phyloP scores from a whole-genome alignment of 2,888 invertebrate species.

The Drosophila pseudotalamancana region DNA sequence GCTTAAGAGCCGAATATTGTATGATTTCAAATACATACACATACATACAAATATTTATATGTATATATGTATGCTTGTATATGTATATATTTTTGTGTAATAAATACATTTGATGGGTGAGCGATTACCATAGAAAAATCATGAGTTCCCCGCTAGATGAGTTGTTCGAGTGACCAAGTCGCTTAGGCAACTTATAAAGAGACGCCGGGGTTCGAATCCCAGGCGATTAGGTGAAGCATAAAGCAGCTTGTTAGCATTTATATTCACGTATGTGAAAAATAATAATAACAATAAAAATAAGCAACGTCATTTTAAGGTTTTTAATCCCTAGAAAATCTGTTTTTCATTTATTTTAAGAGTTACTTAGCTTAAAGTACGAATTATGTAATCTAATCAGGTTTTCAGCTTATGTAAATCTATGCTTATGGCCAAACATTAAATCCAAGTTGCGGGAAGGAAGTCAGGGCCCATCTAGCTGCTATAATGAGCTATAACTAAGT shows the following conservation, averaged over 20 bases:
- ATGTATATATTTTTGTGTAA: background rate
- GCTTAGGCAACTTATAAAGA: background rate
- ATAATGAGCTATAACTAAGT: conserved; percentile 42
- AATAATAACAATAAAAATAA: too few species aligned
- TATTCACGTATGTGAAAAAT: background rate
- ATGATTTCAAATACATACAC: conserved; percentile 4
- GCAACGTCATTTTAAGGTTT: too few species aligned
- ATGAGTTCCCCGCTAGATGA: background rate
- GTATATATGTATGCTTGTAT: background rate
- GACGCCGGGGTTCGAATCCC: background rate
- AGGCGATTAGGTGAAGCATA: background rate
- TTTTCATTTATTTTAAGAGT: background rate
- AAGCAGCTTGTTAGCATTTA: too few species aligned
- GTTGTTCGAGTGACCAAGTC: conserved; percentile 1
- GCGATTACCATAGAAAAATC: background rate
- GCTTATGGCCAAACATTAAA: too few species aligned
- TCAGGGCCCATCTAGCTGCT: background rate
- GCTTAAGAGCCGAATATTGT: conserved; percentile 29
- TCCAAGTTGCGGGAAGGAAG: background rate
- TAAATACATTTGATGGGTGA: conserved; percentile 3
- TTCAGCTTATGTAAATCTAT: background rate
- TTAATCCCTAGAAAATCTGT: too few species aligned
- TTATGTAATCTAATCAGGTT: background rate
- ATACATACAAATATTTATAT: conserved; percentile 1
- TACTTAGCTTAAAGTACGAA: background rate